Conservation (phyloP, 2,797 vertebrate species). For the Hippoglossus hippoglossus region DNA sequence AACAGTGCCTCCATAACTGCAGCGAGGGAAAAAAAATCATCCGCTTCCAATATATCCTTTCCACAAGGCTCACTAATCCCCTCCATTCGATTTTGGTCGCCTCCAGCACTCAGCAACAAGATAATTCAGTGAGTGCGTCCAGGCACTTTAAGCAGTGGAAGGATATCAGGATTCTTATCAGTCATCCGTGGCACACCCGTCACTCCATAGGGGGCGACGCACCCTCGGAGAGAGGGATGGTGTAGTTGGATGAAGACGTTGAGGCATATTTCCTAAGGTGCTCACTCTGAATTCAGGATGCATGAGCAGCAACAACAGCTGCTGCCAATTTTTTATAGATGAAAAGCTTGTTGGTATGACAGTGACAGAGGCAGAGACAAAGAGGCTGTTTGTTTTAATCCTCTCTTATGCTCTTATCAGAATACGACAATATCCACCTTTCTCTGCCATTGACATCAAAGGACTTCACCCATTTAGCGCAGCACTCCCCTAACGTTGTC, state of each 20-base stretch:
- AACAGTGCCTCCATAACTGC: slow-evolving; percentile 33
- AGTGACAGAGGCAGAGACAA: slow-evolving; percentile 4
- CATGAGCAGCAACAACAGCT: slow-evolving; percentile 26
- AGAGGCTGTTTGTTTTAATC: slow-evolving; percentile 12
- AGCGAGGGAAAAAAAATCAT: slow-evolving; percentile 58
- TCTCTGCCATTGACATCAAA: not conserved
- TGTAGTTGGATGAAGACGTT: slow-evolving; percentile 21
- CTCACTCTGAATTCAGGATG: slow-evolving; percentile 50
- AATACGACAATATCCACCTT: slow-evolving; percentile 10
- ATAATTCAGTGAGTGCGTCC: slow-evolving; percentile 38
- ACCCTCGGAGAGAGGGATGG: slow-evolving; percentile 28
- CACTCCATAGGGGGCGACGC: slow-evolving; percentile 24
- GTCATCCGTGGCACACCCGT: slow-evolving; percentile 28
- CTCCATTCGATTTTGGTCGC: slow-evolving; percentile 41
- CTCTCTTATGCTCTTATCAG: slow-evolving; percentile 7
- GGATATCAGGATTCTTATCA: slow-evolving; percentile 60
- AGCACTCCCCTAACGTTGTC: not conserved
- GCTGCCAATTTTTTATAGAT: slow-evolving; percentile 29
- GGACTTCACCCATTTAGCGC: not conserved
- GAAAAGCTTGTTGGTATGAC: slow-evolving; percentile 20
- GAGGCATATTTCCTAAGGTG: slow-evolving; percentile 33
- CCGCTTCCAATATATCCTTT: slow-evolving; percentile 55
- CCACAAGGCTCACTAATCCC: slow-evolving; percentile 61
- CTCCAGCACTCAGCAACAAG: slow-evolving; percentile 27
- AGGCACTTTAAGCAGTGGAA: slow-evolving; percentile 44